These are phyloP conservation scores for Heliconius congener DNA, from an alignment of 1,140 invertebrate genomes.

Conservation along the genomic window DNA sequence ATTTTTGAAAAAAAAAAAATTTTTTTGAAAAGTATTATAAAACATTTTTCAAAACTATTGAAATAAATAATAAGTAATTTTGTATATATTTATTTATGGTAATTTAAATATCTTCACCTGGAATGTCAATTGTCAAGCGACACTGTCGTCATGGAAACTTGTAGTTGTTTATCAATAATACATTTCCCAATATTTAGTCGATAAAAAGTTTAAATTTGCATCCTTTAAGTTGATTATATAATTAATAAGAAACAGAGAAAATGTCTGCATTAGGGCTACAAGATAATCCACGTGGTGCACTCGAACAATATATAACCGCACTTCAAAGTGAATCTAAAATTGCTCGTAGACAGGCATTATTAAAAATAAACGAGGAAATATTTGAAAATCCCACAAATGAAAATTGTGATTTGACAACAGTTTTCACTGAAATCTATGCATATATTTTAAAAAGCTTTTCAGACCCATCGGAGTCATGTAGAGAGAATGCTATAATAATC, in stretches of 20 bases:
- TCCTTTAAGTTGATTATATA: not conserved
- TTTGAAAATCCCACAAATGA: conserved; percentile 60
- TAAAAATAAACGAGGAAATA: conserved; percentile 69
- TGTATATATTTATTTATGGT: not conserved
- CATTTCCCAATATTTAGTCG: not conserved
- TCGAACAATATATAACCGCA: conserved; percentile 61
- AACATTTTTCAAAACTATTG: no score
- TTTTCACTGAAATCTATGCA: conserved; percentile 73
- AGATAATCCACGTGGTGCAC: conserved; percentile 54
- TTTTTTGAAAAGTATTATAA: no score
- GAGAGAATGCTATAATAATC: conserved; percentile 63
- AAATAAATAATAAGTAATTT: not conserved
- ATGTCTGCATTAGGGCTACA: conserved; percentile 46
- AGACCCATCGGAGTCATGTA: conserved; percentile 70
- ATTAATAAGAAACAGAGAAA: not conserved
- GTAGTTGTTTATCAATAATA: conserved; percentile 41
- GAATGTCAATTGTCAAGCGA: conserved; percentile 5
- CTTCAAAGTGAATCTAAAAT: conserved; percentile 75
- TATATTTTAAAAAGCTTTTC: conserved; percentile 74
- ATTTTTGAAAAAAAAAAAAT: not conserved
- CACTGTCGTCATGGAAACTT: conserved; percentile 41
- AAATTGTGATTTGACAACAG: conserved; percentile 62
- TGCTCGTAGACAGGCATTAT: conserved; percentile 58
- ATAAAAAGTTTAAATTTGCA: not conserved
- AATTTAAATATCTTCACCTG: not conserved